phyloP scores from a whole-genome alignment of 2,888 invertebrate species.

The Drosophila kanekoi region DNA sequence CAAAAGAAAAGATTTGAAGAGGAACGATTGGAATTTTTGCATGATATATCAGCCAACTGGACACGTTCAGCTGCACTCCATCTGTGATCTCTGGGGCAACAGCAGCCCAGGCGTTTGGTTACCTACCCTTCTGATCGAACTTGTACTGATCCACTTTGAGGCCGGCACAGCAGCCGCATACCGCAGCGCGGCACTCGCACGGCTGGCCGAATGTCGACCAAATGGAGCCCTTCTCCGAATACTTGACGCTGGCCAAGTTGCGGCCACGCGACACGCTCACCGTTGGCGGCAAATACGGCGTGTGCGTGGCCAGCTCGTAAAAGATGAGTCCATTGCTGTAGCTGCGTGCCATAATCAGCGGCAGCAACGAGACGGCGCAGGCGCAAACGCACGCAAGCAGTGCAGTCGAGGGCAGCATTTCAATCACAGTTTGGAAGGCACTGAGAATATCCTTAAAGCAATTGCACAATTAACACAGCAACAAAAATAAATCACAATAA shows the following conservation, averaged over 20 bases:
- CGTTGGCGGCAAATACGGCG: slow-evolving; percentile 79
- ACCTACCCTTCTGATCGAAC: slow-evolving; percentile 83
- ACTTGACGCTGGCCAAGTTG: slow-evolving; percentile 70
- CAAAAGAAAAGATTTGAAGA: too few relatives aligned
- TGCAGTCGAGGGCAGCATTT: slow-evolving; percentile 14
- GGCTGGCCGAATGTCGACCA: slow-evolving; percentile 83
- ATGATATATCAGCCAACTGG: neutral
- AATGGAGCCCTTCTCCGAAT: slow-evolving; percentile 80
- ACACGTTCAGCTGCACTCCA: slow-evolving; percentile 18
- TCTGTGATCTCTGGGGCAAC: neutral
- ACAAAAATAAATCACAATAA: slow-evolving; percentile 7
- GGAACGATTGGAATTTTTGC: too few relatives aligned
- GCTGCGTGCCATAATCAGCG: slow-evolving; percentile 63
- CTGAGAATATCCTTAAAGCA: slow-evolving; percentile 19
- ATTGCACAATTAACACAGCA: slow-evolving; percentile 4
- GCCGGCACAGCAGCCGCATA: slow-evolving; percentile 91
- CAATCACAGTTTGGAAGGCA: neutral
- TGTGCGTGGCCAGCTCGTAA: slow-evolving; percentile 75
- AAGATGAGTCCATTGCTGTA: slow-evolving; percentile 82
- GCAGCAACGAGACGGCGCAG: slow-evolving; percentile 3
- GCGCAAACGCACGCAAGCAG: slow-evolving; percentile 11
- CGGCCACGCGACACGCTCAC: slow-evolving; percentile 82
- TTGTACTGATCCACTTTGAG: slow-evolving; percentile 89
- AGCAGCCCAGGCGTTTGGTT: too few relatives aligned
- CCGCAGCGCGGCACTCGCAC: slow-evolving; percentile 86